Evolutionary conservation across 2,113 vertebrate genomes (phyloP), one percentile per base, ranked within the genome.

Genomic region (Aythya baeri): DNA sequence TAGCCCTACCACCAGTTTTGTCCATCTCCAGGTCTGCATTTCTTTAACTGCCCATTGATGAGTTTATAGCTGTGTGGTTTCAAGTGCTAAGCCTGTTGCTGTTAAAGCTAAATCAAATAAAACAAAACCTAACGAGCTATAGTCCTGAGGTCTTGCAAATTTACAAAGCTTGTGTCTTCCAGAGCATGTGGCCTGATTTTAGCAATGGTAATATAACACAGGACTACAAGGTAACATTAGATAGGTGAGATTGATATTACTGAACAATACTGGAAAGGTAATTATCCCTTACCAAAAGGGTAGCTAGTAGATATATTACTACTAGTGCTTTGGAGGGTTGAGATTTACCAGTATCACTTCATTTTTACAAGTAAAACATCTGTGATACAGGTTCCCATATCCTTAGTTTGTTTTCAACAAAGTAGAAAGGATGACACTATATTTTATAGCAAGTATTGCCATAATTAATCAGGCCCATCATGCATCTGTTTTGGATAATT

Each of bases 401-500:
- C 9, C 9, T 38, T 83, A 50, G 5, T n/a, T 80, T 43, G 16
- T 75, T 92, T 46, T 83, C 61, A 70, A 78, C 8, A 68, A 68
- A 88, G 16, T 61, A 25, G 32, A 62, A 80, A 88, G 41, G 41
- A 22, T 73, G 59, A 26, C 13, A 5, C 25, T 77, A 11, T 5
- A 14, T 66, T 80, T 70, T 72, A 72, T 59, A 88, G 41, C 81
- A 75, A 63, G 59, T 70, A 57, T 57, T 91, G n/a, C 46, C 49
- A 22, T 81, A 62, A 68, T 63, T 75, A 88, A 31, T 84, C 49
- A 88, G 68, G 41, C 41, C 58, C 50, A 32, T 36, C 49, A 71
- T 72, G 61, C 57, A 5, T 87, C 92, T 89, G 74, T 72, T 31
- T 83, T 95, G 86, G 67, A 36, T 80, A 81, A 16, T 17, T 83